Conservation (phyloP, 1,140 invertebrate species). For the Procambarus clarkii region DNA sequence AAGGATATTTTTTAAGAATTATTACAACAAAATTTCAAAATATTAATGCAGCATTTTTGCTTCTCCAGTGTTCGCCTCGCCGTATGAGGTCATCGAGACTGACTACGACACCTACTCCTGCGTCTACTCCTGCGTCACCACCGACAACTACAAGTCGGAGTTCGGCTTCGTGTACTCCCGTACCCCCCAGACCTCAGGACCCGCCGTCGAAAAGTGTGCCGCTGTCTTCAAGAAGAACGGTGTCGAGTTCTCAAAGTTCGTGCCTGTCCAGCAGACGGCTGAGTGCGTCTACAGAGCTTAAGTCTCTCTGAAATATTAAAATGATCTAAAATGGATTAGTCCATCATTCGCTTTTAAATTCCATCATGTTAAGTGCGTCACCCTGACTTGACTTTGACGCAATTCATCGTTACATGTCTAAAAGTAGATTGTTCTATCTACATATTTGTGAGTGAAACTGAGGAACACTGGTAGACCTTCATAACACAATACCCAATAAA, state of each 20-base stretch:
- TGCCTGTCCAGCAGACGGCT: neutral
- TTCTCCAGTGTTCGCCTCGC: neutral
- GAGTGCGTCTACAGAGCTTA: constrained; percentile 32
- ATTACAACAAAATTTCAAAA: too few species aligned
- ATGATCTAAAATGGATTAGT: too few species aligned
- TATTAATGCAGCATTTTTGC: neutral
- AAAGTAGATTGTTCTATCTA: too few species aligned
- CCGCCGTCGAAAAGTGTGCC: neutral
- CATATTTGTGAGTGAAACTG: too few species aligned
- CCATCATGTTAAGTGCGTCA: too few species aligned
- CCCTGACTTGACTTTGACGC: too few species aligned
- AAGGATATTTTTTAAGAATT: too few species aligned
- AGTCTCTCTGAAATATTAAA: too few species aligned
- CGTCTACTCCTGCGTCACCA: constrained; percentile 19
- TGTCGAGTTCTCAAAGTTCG: constrained; percentile 13
- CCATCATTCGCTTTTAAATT: too few species aligned
- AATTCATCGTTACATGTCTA: too few species aligned
- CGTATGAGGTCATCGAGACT: constrained; percentile 27
- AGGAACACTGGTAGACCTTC: too few species aligned
- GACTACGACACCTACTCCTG: constrained; percentile 38
- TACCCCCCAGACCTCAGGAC: neutral
- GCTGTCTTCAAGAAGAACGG: constrained; percentile 21
- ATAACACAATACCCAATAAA: too few species aligned
- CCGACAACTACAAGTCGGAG: constrained; percentile 11
- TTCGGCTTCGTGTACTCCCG: constrained; percentile 40